Evolutionary conservation across 1,140 invertebrate species (phyloP).

Genomic region (Palaemon carinicauda): DNA sequence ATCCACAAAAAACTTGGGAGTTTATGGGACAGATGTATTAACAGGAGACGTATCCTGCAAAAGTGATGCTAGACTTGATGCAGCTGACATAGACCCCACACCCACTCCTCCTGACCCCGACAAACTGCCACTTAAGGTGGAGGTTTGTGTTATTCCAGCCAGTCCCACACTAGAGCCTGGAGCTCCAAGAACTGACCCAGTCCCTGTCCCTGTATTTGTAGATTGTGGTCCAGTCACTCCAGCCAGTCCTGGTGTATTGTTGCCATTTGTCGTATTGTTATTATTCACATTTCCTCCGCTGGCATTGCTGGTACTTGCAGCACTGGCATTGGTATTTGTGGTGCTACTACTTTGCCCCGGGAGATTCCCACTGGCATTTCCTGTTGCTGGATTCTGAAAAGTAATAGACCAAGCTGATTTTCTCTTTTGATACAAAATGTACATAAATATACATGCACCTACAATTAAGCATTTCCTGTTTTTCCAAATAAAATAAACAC

Average conservation of each 20-base stretch:
- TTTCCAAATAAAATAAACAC: no score
- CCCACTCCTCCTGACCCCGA: conserved; percentile 13
- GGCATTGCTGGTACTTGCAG: background rate
- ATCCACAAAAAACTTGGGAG: no score
- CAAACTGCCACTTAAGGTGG: background rate
- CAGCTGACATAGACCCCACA: conserved; percentile 10
- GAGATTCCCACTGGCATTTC: background rate
- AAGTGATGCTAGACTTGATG: conserved; percentile 39
- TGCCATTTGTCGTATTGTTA: background rate
- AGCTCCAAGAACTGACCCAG: background rate
- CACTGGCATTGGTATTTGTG: background rate
- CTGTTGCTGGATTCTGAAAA: conserved; percentile 4
- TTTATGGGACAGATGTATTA: conserved; percentile 10
- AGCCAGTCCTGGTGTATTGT: conserved; percentile 28
- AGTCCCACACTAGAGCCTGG: conserved; percentile 1
- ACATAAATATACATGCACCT: background rate
- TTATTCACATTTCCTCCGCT: background rate
- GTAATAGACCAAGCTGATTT: background rate
- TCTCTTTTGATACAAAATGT: background rate
- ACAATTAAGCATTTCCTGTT: no score
- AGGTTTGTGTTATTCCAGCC: background rate
- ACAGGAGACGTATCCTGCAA: conserved; percentile 38
- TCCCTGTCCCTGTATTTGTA: conserved; percentile 39
- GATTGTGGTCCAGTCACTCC: conserved; percentile 39
- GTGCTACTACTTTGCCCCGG: conserved; percentile 4